Evolutionary conservation across 2,113 vertebrate species (phyloP).

Genomic region (Nycticryphes semicollaris): DNA sequence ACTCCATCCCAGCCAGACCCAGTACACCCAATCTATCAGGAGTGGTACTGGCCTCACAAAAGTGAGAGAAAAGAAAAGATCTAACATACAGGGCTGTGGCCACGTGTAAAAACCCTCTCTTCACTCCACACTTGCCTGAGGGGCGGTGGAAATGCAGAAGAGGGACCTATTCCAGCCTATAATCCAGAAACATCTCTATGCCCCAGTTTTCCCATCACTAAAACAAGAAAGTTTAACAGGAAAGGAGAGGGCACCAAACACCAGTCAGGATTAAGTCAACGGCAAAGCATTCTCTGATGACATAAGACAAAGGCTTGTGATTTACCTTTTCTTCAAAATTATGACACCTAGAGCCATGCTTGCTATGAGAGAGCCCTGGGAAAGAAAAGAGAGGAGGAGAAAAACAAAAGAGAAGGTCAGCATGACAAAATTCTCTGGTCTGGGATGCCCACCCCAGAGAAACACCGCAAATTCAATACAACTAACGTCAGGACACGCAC

Average conservation of each 20-base stretch:
- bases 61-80: background rate
- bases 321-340: constrained; percentile 95
- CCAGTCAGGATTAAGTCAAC: background rate
- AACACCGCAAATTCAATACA: background rate
- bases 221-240: background rate
- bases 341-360: constrained; percentile 95
- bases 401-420: background rate
- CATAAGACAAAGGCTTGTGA: fast-evolving
- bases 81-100: background rate
- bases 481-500: background rate
- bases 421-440: background rate
- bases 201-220: background rate
- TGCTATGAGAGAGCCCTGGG: constrained; percentile 94
- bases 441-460: background rate
- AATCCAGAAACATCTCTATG: background rate
- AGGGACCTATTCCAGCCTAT: background rate
- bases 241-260: background rate
- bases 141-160: background rate
- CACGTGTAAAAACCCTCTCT: background rate
- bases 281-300: background rate
- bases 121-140: background rate
- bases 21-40: background rate
- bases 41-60: background rate
- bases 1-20: background rate
- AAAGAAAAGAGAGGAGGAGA: constrained; percentile 11